A percentile compares a stretch with the other conserved stretches of the same genome.
Conservation (phyloP, 1,140 invertebrate genomes). For the Drosophila aff. region DNA sequence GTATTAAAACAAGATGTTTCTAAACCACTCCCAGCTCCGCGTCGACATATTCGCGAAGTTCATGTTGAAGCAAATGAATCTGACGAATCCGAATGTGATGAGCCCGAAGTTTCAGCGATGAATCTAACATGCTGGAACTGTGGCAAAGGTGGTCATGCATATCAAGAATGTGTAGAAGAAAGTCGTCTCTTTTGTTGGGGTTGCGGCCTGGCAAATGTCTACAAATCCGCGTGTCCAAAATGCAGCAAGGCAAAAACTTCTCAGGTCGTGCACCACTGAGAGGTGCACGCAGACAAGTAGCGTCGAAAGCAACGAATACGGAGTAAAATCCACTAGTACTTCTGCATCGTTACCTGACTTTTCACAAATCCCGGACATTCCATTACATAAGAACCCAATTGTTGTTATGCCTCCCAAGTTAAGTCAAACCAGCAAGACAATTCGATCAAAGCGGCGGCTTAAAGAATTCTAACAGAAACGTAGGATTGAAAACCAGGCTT, state of each 20-base stretch:
- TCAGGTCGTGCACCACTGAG: constrained; percentile 1
- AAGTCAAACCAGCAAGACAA: no score
- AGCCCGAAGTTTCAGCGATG: no score
- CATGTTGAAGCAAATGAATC: constrained; percentile 2
- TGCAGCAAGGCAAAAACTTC: constrained; percentile 7
- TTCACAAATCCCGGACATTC: no score
- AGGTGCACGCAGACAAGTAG: constrained; percentile 4
- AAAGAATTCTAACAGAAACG: not conserved
- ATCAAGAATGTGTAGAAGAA: constrained; percentile 2
- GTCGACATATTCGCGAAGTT: constrained; percentile 3
- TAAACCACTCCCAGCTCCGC: constrained; percentile 5
- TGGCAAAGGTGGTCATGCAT: constrained; percentile 6
- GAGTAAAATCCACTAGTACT: not conserved
- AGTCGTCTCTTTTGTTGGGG: constrained; percentile 9
- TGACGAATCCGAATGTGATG: no score
- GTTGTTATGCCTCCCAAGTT: no score
- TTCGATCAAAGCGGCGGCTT: not conserved
- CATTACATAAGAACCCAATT: no score
- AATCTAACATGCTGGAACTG: not conserved
- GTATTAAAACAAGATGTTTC: not conserved
- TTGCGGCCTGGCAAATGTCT: not conserved
- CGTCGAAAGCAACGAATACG: constrained; percentile 15
- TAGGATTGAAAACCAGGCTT: constrained; percentile 1
- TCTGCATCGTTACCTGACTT: not conserved
- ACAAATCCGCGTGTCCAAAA: not conserved